Base-by-base conservation (phyloP, 53 echinoderm and acorn worm genomes). In the Apostichopus leukothele region DNA sequence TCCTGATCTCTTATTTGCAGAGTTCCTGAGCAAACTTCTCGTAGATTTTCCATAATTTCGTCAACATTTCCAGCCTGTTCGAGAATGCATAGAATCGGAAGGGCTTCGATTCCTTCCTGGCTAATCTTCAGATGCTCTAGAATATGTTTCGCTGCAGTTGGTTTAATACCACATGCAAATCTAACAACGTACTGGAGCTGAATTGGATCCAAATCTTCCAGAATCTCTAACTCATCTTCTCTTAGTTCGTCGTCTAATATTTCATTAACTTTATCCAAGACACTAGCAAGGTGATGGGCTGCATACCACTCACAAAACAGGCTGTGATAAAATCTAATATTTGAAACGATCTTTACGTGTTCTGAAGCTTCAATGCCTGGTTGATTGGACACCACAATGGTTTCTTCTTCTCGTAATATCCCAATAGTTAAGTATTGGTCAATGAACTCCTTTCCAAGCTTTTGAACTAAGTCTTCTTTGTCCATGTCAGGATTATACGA, bases 281-380 rank as follows among this genome's bases (percentile, higher is more conserved):
- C 11, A 52, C 7, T 16, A 5, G 77, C 77, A 12, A 76, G 25
- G 16, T 76, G 7, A 52, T 76, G 77, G 10, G 77, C 77, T 13
- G 77, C 77, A 52, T 76, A 76, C 77, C 77, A 76, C 16, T 76
- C 77, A 16, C 77, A 52, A n/a, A n/a, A 76, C 27, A 76, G 76
- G 11, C 14, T 21, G 76, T 76, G 76, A 20, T 76, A 50, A 51
- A 76, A 76, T 4, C 76, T 51, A 26, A 76, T 27, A 1, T 11
- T 14, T 23, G 39, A 51, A 13, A 76, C 5, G 13, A 9, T 26
- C 27, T 76, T 76, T 13, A 76, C 76, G 20, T 76, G 76, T 0
- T 76, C 76, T 6, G 50, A 39, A 50, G 76, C 76, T 5, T 7
- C 10, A 76, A 76, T 27, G 5, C 68, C 68, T 6, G 68, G 68